Base-by-base conservation (phyloP, 2,888 invertebrate species). In the Drosophila gaucha region DNA sequence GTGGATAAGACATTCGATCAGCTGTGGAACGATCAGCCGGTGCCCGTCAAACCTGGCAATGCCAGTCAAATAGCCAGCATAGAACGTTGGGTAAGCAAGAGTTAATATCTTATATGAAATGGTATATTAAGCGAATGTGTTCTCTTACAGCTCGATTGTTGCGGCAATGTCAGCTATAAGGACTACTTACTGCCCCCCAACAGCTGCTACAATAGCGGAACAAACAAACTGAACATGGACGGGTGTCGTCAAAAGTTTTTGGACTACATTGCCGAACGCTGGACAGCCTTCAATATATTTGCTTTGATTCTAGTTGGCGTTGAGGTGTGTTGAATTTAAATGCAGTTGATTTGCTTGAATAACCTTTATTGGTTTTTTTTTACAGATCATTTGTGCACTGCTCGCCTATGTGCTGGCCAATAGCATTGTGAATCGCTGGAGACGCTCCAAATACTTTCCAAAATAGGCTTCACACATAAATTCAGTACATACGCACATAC, bases 391-490 rank as follows among this genome's bases (percentile, higher is more conserved):
- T 56, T 90, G 90, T 47, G 90, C 89, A 6, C 46, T 78, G 20
- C 63, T 90, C 49, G 88, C 90, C 20, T 90, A 86, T 60, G 80
- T 90, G 50, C 70, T 90, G 76, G 86, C 84, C 56, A 83, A 90
- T 43, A 90, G 90, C 60, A 90, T 90, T 75, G 67, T 90, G 43
- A 90, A 90, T 80, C 90, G 90, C 60, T 90, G 90, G 90, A 86
- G 90, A 55, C 90, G 90, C 56, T 90, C 90, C 24, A 90, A 90
- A 75, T 90, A 90, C 67, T 90, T 86, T 59, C 66, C 89, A 14
- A 90, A 90, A 78, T 90, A 89, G 69, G 51, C 58, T 63, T 30
- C 16, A 26, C 5, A 18, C 12, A 31, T 9, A 9, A 44, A n/a
- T 24, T 47, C 20, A 72, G 41, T 59, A 59, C 50, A 51, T 44